Conservation (phyloP, 2,797 vertebrate species). For the Sebastiscus tertius region DNA sequence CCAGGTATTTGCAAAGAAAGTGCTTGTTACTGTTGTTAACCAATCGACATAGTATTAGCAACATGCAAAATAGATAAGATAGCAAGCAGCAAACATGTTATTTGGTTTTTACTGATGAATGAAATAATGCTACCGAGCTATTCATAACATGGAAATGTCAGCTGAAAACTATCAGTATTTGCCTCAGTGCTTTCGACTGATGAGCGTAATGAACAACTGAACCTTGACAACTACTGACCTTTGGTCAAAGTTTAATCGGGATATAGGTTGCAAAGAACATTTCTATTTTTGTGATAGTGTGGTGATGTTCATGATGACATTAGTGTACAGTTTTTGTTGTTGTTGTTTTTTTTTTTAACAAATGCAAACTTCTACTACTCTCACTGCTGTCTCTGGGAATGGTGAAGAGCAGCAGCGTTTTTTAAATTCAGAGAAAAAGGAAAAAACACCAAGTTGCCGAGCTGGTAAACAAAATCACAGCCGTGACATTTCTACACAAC, state of each 20-base stretch:
- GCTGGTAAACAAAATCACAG: slow-evolving; percentile 1
- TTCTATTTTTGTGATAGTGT: slow-evolving; percentile 27
- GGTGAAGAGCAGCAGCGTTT: slow-evolving; percentile 1
- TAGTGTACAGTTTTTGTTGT: slow-evolving; percentile 45
- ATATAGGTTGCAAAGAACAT: slow-evolving; percentile 11
- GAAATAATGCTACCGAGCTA: neutral
- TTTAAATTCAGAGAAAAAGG: slow-evolving; percentile 1
- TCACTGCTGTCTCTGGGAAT: slow-evolving; percentile 35
- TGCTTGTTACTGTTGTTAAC: neutral
- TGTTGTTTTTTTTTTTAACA: neutral
- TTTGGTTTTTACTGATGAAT: slow-evolving; percentile 25
- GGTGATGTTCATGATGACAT: slow-evolving; percentile 24
- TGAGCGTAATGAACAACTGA: neutral
- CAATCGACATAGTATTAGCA: neutral
- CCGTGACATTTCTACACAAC: slow-evolving; percentile 8
- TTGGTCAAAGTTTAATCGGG: neutral
- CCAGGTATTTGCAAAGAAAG: neutral
- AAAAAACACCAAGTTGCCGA: neutral
- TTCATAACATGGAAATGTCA: slow-evolving; percentile 4
- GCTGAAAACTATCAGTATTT: neutral
- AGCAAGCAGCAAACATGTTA: neutral
- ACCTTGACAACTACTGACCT: slow-evolving; percentile 18
- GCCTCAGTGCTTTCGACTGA: neutral
- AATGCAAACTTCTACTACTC: slow-evolving; percentile 10
- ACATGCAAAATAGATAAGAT: neutral